Evolutionary conservation across 2,113 vertebrate species (phyloP).

Genomic region (Phalacrocorax brasilianus): DNA sequence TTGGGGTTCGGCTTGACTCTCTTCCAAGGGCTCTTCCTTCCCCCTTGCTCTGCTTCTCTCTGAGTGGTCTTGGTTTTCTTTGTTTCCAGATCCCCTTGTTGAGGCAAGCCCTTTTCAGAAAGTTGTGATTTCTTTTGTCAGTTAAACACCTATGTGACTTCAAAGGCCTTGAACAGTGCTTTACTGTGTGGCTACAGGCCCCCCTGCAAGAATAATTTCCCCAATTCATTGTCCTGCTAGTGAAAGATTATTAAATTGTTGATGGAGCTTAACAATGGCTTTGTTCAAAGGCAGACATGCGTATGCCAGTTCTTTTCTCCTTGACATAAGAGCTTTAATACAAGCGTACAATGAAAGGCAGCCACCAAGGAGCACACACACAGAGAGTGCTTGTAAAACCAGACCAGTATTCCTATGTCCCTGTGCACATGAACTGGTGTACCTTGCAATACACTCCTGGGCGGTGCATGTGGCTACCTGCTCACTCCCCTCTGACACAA

Average conservation of each 20-base stretch:
- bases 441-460: not conserved
- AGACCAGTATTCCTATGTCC: not conserved
- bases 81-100: not conserved
- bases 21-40: slow-evolving; percentile 30
- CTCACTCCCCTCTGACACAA: fast-evolving
- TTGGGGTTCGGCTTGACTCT: slow-evolving; percentile 9
- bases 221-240: slow-evolving; percentile 36
- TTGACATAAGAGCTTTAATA: slow-evolving; percentile 46
- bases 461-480: fast-evolving
- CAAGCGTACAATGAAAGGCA: slow-evolving; percentile 1
- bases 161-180: not conserved
- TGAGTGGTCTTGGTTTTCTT: not conserved
- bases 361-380: not conserved
- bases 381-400: not conserved
- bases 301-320: slow-evolving; percentile 39
- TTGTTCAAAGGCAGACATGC: slow-evolving; percentile 46
- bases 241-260: slow-evolving; percentile 60
- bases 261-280: slow-evolving; percentile 53
- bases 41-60: not conserved
- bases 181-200: not conserved
- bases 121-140: slow-evolving; percentile 36
- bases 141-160: slow-evolving; percentile 30
- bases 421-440: not conserved
- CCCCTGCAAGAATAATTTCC: slow-evolving; percentile 28
- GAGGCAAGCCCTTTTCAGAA: not conserved